Conservation (phyloP, 2,113 vertebrate species). For the Vulpes vulpes region DNA sequence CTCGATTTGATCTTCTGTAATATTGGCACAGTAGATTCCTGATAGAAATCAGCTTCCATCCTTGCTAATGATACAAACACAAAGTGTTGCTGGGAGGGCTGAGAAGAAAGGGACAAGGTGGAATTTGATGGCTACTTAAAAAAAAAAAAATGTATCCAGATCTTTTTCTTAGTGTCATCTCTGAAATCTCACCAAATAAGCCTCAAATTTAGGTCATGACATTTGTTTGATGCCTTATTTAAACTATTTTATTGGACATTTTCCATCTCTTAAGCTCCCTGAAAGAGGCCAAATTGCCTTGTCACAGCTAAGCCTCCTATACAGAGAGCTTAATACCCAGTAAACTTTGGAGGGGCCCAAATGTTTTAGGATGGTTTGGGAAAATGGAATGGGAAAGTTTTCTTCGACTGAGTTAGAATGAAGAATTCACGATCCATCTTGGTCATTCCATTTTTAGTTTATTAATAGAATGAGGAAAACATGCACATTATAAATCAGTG, state of each 20-base stretch:
- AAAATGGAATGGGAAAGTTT: conserved; percentile 47
- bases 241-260: conserved; percentile 42
- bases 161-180: conserved; percentile 18
- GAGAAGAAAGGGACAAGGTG: not conserved
- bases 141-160: not conserved
- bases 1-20: not conserved
- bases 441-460: conserved; percentile 61
- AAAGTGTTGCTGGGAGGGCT: not conserved
- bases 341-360: not conserved
- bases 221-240: conserved; percentile 63
- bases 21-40: not conserved
- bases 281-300: conserved; percentile 35
- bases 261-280: conserved; percentile 27
- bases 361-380: not conserved
- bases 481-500: conserved; percentile 48
- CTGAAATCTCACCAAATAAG: not conserved
- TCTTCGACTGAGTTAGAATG: conserved; percentile 14
- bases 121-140: not conserved
- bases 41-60: not conserved
- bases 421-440: conserved; percentile 28
- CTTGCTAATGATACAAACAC: not conserved
- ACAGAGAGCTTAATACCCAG: not conserved
- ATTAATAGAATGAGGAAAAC: conserved; percentile 53
- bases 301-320: not conserved
- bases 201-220: not conserved